A percentile compares a stretch with the other conserved stretches of the same genome.
phyloP scores from a whole-genome alignment of 2,797 vertebrate genomes.

The Hyperoplus immaculatus region DNA sequence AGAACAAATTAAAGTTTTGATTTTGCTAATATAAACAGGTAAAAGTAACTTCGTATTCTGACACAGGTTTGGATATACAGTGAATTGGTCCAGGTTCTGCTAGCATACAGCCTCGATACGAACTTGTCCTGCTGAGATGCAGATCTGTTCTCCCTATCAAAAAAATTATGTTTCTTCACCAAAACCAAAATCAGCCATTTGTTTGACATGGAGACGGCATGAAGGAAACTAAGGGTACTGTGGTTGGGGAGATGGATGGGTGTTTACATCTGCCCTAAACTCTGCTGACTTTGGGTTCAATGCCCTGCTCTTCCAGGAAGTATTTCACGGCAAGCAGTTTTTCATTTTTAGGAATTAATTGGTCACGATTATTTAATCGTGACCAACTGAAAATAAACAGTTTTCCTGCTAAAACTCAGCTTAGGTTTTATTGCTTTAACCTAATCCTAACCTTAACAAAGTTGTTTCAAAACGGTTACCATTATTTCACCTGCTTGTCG shows the following conservation, averaged over 20 bases:
- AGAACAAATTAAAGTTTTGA: constrained; percentile 24
- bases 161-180: constrained; percentile 48
- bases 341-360: constrained; percentile 52
- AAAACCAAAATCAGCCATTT: constrained; percentile 53
- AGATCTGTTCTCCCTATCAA: constrained; percentile 30
- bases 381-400: constrained; percentile 47
- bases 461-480: constrained; percentile 17
- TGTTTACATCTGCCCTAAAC: constrained; percentile 71
- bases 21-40: constrained; percentile 18
- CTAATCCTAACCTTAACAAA: constrained; percentile 32
- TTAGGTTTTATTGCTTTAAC: constrained; percentile 33
- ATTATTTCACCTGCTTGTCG: constrained; percentile 16
- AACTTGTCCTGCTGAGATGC: constrained; percentile 4
- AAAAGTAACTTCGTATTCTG: background rate
- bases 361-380: constrained; percentile 34
- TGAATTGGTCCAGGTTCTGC: constrained; percentile 11
- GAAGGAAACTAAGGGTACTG: constrained; percentile 53
- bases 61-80: constrained; percentile 10
- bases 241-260: constrained; percentile 73
- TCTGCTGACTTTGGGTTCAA: constrained; percentile 64
- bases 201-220: constrained; percentile 63
- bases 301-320: constrained; percentile 64
- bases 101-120: background rate
- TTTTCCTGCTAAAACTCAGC: constrained; percentile 47
- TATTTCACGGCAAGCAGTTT: constrained; percentile 43